Base-by-base conservation (phyloP, 2,113 vertebrate species). In the Triplophysa rosa region DNA sequence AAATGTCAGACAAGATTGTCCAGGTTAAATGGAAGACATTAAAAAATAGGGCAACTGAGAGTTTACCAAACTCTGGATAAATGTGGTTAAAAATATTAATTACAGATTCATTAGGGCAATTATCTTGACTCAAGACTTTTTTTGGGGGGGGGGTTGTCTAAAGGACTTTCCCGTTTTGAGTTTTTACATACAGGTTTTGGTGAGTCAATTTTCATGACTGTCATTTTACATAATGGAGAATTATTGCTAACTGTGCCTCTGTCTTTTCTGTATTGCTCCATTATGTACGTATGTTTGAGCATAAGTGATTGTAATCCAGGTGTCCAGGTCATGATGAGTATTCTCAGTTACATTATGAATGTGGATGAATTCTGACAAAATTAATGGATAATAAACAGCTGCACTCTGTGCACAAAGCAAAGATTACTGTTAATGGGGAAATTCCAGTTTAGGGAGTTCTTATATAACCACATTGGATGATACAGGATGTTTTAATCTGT, bases 251-350 rank as follows among this genome's bases (percentile, higher is more conserved):
- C 23, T 19, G 40, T 49, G 58, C 72, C 72, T 71, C 68, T 58
- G 68, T 21, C 68, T 73, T 61, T 45, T 59, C 26, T 73, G n/a
- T 61, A 10, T 72, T 1, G 21, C 71, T 63, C 40, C 9, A 63
- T 26, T 74, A 42, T 19, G 16, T 63, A 8, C 3, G 45, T 63
- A 24, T 63, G 16, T 63, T 47, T 47, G 58, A 62, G 11, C 37
- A 63, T 59, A 74, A 24, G 23, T 63, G 2, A 26, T 23, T 8
- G 13, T 24, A 40, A 7, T 52, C 14, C 17, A 19, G 49, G 24
- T 19, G 16, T 29, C 19, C 0, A 21, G 14, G 29, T 58, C 49
- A 9, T 37, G 24, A 23, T 21, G 19, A 40, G 13, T 16, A 10
- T 58, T 71, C 29, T 72, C 29, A 58, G 14, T 56, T 37, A n/a